Base-by-base conservation (phyloP, 2,113 vertebrate genomes). In the Asarcornis scutulata region DNA sequence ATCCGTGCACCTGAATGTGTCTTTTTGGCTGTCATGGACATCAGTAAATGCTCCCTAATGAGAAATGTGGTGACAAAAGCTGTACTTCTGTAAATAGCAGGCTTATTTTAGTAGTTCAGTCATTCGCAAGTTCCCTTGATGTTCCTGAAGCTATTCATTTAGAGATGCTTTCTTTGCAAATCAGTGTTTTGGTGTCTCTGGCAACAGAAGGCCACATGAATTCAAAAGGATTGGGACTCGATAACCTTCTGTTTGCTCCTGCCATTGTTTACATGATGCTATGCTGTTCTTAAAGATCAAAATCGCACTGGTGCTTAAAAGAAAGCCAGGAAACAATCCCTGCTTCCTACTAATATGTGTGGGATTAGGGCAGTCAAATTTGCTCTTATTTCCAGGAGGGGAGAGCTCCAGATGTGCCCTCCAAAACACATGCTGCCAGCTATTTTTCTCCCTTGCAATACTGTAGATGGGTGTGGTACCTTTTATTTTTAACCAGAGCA, bases 1-100 rank as follows among this genome's bases (percentile, higher is more conserved):
- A 17, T 55, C 23, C 0, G 4, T 42, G 34, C 17, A 29, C 26
- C 38, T 27, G 8, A 36, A 32, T 1, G 2, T 32, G 38, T 31
- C 5, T 76, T 73, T 48, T 15, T 3, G 50, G 13, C 18, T 88
- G 1, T 3, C 46, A 27, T 38, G 67, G 50, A 20, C 62, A 58
- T 64, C 20, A 8, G 38, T 26, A 29, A 50, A 42, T 2, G 2
- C 10, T 52, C 20, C 25, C 44, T 85, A 11, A 48, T 18, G 34
- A 86, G 67, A 64, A 60, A n/a, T 46, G 44, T 1, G 3, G 13
- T 12, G 46, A 22, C 20, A 7, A 40, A 68, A 52, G 10, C 42
- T 68, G 31, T 32, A 17, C 6, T 88, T 81, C 17, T 55, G 8
- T 48, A 88, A 93, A 42, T 59, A 64, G 56, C 6, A 29, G 38